Percentiles rank a stretch among this genome's conserved stretches.
Conservation (phyloP, 2,113 vertebrate genomes). For the Aix galericulata region DNA sequence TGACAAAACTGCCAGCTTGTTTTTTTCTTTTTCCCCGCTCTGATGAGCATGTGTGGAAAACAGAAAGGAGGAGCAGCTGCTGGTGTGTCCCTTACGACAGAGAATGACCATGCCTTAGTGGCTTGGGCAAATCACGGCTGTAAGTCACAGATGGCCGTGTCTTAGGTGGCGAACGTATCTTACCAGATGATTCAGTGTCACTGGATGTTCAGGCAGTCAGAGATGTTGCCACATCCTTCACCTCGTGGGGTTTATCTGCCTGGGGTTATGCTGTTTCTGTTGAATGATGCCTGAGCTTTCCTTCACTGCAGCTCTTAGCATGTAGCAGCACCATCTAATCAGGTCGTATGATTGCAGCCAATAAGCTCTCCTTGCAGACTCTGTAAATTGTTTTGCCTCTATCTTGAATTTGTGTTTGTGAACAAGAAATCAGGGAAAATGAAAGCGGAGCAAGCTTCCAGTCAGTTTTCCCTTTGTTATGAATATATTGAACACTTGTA, state of each 20-base stretch:
- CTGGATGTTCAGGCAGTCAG: not conserved
- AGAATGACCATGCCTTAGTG: not conserved
- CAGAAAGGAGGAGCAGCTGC: not conserved
- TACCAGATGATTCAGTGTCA: not conserved
- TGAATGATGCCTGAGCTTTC: not conserved
- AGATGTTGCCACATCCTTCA: not conserved
- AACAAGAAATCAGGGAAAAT: not conserved
- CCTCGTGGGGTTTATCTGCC: not conserved
- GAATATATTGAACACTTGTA: not conserved
- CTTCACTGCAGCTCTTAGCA: not conserved
- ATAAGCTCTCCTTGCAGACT: not conserved
- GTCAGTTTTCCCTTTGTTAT: not conserved
- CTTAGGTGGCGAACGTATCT: not conserved
- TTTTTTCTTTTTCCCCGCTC: too few relatives aligned
- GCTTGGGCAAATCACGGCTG: not conserved
- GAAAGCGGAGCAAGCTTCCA: not conserved
- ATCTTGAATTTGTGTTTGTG: not conserved
- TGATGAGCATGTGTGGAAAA: not conserved
- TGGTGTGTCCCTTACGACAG: not conserved
- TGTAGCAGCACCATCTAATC: not conserved
- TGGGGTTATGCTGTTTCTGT: not conserved
- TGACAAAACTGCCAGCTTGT: not conserved
- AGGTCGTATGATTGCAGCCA: not conserved
- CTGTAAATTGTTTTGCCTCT: not conserved
- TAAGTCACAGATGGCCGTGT: constrained; percentile 22